Evolutionary conservation across 2,888 invertebrate species (phyloP).

Genomic region (Nomada hirtipes): DNA sequence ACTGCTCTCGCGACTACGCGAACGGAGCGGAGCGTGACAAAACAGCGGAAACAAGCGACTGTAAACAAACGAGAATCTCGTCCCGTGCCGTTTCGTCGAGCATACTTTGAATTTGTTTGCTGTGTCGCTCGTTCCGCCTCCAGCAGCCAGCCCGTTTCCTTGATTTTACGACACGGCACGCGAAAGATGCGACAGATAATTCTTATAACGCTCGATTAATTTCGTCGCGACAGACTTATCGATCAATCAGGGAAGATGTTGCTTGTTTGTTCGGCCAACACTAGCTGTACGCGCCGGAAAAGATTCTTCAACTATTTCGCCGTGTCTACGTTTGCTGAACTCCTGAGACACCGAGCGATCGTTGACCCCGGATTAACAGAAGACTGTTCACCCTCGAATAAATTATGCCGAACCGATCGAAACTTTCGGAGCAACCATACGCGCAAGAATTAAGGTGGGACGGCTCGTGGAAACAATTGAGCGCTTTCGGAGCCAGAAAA

Average conservation of each 20-base stretch:
- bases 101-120: constrained; percentile 59
- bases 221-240: background rate
- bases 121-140: constrained; percentile 12
- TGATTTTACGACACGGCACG: constrained; percentile 32
- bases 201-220: background rate
- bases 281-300: background rate
- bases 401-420: background rate
- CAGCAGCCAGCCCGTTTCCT: background rate
- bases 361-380: background rate
- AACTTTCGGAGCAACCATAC: background rate
- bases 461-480: background rate
- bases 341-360: background rate
- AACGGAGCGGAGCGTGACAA: constrained; percentile 47
- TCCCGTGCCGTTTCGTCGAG: constrained; percentile 22
- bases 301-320: background rate
- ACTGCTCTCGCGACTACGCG: constrained; percentile 48
- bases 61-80: constrained; percentile 68
- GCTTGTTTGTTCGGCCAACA: background rate
- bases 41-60: constrained; percentile 57
- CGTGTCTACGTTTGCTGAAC: too few relatives aligned
- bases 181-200: constrained; percentile 6
- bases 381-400: background rate
- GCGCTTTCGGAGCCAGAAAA: constrained; percentile 26
- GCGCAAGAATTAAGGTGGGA: background rate
- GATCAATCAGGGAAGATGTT: background rate